Conservation (phyloP, 2,113 vertebrate species). For the Dryoscopus gambensis region DNA sequence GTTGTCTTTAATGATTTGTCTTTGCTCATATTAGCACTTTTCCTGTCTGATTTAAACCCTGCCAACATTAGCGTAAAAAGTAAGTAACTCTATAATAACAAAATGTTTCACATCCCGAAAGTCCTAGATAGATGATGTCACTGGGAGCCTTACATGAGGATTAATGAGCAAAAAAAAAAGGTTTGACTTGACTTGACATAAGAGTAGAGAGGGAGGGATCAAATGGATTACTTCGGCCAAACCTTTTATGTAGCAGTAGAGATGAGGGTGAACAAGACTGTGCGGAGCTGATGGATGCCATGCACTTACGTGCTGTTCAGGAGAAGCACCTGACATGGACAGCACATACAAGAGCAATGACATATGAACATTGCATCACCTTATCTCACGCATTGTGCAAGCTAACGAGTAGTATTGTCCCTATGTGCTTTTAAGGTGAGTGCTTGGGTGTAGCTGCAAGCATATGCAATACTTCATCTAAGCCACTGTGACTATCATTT, state of each 20-base stretch:
- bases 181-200: not conserved
- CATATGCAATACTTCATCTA: not conserved
- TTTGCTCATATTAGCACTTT: not conserved
- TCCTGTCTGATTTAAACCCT: not conserved
- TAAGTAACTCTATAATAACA: not conserved
- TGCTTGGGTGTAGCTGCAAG: conserved; percentile 23
- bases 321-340: not conserved
- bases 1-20: not conserved
- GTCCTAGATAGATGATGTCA: not conserved
- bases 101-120: not conserved
- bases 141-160: not conserved
- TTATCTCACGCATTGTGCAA: conserved; percentile 28
- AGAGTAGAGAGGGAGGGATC: not conserved
- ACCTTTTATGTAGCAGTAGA: not conserved
- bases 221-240: not conserved
- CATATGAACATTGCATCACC: not conserved
- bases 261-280: not conserved
- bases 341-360: not conserved
- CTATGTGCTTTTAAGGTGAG: conserved; percentile 14
- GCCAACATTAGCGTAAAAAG: not conserved
- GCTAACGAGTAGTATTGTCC: not conserved
- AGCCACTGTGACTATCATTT: not conserved
- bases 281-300: not conserved
- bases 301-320: not conserved
- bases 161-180: not conserved